These are phyloP conservation scores for Picus viridis DNA, from an alignment of 2,797 vertebrate species.

Conservation along the genomic window DNA sequence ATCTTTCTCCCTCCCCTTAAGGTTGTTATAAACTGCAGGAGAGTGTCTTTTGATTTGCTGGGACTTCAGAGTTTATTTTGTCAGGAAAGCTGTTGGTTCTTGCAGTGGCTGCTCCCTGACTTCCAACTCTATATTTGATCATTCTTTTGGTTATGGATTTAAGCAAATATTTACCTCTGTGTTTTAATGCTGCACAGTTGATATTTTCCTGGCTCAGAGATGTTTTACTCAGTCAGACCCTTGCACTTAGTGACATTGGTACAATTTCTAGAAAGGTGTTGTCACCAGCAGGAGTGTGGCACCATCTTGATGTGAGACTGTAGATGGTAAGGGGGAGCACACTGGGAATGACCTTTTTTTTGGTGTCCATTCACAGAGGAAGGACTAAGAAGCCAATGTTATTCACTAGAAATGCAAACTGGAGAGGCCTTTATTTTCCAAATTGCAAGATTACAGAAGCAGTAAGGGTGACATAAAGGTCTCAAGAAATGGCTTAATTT, in stretches of 20 bases:
- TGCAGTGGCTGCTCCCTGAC: background rate
- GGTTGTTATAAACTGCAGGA: background rate
- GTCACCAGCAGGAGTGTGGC: background rate
- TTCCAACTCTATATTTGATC: background rate
- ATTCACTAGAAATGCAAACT: conserved; percentile 40
- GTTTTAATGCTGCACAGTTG: background rate
- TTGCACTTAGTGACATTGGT: background rate
- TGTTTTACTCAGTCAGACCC: background rate
- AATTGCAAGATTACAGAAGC: background rate
- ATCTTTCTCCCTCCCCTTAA: background rate
- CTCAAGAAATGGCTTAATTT: background rate
- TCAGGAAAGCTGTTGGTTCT: background rate
- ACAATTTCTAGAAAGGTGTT: background rate
- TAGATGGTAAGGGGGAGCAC: background rate
- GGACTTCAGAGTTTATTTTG: background rate
- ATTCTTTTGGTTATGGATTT: background rate
- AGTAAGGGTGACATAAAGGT: background rate
- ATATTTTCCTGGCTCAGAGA: background rate
- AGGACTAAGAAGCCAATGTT: background rate
- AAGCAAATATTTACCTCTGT: background rate
- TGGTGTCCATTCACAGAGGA: background rate
- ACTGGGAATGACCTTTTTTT: background rate
- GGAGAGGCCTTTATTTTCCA: conserved; percentile 29
- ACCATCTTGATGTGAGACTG: background rate
- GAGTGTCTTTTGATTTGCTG: background rate